These are phyloP conservation scores for Calliopum simillimum DNA, from an alignment of 2,888 invertebrate genomes.

Conservation along the genomic window DNA sequence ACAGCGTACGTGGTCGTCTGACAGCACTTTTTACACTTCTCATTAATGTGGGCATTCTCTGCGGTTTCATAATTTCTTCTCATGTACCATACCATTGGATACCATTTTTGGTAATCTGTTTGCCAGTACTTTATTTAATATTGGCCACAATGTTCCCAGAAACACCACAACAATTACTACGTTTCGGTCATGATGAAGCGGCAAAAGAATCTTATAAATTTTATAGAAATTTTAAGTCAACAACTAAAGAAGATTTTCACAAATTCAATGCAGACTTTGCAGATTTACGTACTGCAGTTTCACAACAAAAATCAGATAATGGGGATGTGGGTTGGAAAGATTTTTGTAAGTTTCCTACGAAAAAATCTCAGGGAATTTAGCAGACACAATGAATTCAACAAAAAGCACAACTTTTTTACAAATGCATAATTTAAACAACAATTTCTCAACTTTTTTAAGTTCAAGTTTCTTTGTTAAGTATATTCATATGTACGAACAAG, in stretches of 20 bases:
- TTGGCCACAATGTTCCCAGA: conserved; percentile 57
- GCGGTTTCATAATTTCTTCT: conserved; percentile 58
- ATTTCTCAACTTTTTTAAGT: no score
- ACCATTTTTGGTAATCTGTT: conserved; percentile 54
- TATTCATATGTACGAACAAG: background rate
- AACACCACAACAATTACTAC: conserved; percentile 59
- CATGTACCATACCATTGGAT: conserved; percentile 59
- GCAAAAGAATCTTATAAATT: conserved; percentile 59
- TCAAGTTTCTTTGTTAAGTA: background rate
- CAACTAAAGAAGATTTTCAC: conserved; percentile 49
- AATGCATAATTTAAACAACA: no score
- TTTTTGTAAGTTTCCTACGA: conserved; percentile 46
- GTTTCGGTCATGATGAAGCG: conserved; percentile 44
- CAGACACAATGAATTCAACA: no score
- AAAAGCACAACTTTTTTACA: no score
- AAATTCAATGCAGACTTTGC: conserved; percentile 43
- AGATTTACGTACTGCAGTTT: conserved; percentile 37
- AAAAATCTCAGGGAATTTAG: conserved; percentile 9
- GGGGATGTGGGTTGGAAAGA: conserved; percentile 49
- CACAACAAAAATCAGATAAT: conserved; percentile 40
- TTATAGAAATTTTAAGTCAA: conserved; percentile 57
- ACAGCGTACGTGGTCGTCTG: conserved; percentile 60
- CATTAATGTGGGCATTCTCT: conserved; percentile 58
- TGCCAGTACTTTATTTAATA: conserved; percentile 56
- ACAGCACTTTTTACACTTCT: conserved; percentile 55